A percentile compares a stretch with the other conserved stretches of the same genome.
phyloP scores from a whole-genome alignment of 2,113 vertebrate species.

The Arvicanthis niloticus region DNA sequence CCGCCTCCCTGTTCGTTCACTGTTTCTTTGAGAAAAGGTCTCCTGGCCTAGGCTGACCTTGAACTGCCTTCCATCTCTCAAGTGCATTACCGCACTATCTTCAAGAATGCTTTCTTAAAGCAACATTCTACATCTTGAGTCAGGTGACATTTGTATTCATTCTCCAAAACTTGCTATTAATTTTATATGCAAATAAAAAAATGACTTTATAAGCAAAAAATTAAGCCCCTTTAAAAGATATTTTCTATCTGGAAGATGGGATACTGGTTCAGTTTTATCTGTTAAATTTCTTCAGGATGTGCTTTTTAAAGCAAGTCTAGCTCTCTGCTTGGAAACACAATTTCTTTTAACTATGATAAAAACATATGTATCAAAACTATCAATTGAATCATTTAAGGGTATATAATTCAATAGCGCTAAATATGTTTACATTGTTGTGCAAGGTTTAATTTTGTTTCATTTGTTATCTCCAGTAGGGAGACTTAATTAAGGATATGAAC shows the following conservation, averaged over 20 bases:
- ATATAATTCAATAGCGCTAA: neutral
- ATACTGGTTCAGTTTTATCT: neutral
- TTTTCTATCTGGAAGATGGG: neutral
- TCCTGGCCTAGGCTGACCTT: neutral
- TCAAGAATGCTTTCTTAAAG: neutral
- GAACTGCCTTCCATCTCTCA: neutral
- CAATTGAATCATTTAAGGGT: neutral
- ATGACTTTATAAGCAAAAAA: neutral
- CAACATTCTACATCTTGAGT: neutral
- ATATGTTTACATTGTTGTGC: neutral
- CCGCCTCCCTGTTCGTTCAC: fast-evolving
- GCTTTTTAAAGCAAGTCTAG: neutral
- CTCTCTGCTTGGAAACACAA: neutral
- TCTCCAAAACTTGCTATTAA: neutral
- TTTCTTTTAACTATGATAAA: neutral
- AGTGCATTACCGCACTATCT: neutral
- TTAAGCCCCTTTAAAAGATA: neutral
- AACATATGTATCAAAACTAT: neutral
- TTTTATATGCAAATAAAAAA: neutral
- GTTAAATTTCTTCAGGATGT: constrained; percentile 23
- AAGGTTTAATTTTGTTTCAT: neutral
- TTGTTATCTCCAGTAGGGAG: neutral
- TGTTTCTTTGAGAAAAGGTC: neutral
- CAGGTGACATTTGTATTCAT: neutral
- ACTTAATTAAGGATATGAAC: constrained; percentile 34